phyloP scores from a whole-genome alignment of 2,113 vertebrate genomes.

The Arenaria interpres region DNA sequence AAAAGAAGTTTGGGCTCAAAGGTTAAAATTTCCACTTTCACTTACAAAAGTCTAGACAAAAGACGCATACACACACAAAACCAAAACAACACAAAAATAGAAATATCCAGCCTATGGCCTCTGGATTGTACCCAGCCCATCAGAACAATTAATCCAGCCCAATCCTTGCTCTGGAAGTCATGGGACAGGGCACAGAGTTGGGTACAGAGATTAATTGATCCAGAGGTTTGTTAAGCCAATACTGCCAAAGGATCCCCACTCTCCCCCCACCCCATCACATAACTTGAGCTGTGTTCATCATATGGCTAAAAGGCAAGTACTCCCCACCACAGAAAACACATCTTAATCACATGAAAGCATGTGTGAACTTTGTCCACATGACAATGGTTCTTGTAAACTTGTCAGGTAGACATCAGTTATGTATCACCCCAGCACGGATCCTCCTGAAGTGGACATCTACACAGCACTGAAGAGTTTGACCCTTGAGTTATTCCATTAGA shows the following conservation, averaged over 20 bases:
- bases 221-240: not conserved
- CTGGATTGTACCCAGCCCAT: not conserved
- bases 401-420: not conserved
- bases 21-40: not conserved
- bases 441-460: not conserved
- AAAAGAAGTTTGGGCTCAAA: not conserved
- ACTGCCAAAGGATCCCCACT: not conserved
- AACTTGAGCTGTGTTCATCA: not conserved
- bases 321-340: not conserved
- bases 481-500: not conserved
- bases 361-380: not conserved
- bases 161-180: not conserved
- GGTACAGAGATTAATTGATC: not conserved
- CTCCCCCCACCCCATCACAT: accelerated
- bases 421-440: not conserved
- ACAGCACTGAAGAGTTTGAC: not conserved
- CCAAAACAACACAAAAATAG: not conserved
- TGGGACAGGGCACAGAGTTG: not conserved
- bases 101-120: not conserved
- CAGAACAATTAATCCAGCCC: not conserved
- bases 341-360: not conserved
- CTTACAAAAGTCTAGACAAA: not conserved
- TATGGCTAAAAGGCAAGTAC: not conserved
- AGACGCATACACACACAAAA: not conserved
- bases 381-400: not conserved